phyloP scores from a whole-genome alignment of 2,113 vertebrate genomes.

The Pavo muticus region DNA sequence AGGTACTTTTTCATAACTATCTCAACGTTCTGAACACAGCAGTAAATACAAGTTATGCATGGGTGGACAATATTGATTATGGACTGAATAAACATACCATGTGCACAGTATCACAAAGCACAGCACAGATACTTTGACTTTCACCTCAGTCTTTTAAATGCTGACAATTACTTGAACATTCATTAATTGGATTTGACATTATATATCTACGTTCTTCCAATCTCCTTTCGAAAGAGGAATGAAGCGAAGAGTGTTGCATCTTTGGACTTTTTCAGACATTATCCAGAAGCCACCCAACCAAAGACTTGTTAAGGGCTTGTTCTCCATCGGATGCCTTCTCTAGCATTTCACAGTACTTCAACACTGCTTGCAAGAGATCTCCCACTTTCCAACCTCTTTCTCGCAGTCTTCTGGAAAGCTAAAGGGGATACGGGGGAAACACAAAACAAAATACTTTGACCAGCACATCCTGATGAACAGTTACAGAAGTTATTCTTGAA shows the following conservation, averaged over 20 bases:
- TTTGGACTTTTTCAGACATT: constrained; percentile 77
- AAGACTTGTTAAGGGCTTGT: constrained; percentile 69
- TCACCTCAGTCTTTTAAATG: constrained; percentile 59
- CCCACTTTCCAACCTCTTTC: constrained; percentile 89
- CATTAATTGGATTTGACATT: constrained; percentile 37
- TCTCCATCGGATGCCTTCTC: constrained; percentile 57
- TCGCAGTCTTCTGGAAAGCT: constrained; percentile 88
- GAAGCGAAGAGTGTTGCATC: constrained; percentile 14
- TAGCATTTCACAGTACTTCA: constrained; percentile 87
- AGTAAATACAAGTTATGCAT: constrained; percentile 45
- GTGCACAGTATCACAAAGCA: constrained; percentile 68
- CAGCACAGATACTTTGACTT: constrained; percentile 70
- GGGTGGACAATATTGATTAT: constrained; percentile 51
- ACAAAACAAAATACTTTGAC: constrained; percentile 18
- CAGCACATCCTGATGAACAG: constrained; percentile 22
- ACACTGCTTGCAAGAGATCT: constrained; percentile 89
- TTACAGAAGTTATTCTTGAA: constrained; percentile 34
- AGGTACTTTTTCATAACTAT: constrained; percentile 4
- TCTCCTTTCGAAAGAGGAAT: constrained; percentile 57
- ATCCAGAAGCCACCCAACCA: constrained; percentile 93
- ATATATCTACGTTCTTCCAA: constrained; percentile 14
- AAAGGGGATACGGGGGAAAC: constrained; percentile 9
- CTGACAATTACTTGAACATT: constrained; percentile 50
- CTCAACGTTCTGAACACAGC: constrained; percentile 51
- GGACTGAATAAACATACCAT: constrained; percentile 66